Evolutionary conservation across 2,797 vertebrate genomes (phyloP).

Genomic region (Cyclura pinguis): DNA sequence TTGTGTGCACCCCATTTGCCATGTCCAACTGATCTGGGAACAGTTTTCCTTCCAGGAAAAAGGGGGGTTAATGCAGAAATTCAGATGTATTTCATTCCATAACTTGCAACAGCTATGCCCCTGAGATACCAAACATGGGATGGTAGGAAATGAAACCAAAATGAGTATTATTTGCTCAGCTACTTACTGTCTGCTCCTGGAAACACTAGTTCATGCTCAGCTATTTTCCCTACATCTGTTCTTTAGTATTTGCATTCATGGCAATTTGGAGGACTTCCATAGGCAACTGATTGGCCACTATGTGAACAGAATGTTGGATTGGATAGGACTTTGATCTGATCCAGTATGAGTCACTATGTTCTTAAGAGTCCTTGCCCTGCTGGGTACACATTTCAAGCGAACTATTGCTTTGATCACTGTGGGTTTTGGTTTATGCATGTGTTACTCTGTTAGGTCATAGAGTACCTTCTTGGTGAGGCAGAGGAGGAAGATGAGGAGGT

Average conservation of each 20-base stretch:
- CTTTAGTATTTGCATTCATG: no score
- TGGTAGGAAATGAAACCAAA: background rate
- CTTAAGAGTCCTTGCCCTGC: background rate
- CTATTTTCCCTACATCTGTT: no score
- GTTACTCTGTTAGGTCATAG: conserved; percentile 78
- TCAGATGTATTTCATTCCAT: background rate
- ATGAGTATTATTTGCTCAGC: no score
- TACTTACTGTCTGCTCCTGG: no score
- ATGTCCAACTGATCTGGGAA: background rate
- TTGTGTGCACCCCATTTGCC: background rate
- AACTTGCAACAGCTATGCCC: no score
- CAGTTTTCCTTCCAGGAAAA: background rate
- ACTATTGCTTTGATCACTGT: background rate
- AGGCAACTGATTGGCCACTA: no score
- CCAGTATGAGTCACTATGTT: no score
- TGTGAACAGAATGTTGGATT: no score
- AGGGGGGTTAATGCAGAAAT: background rate
- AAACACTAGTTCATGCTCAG: no score
- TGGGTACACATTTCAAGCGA: background rate
- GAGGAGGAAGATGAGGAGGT: conserved; percentile 77
- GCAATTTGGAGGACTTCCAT: background rate
- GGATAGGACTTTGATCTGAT: no score
- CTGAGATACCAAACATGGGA: background rate
- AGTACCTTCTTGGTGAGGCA: conserved; percentile 84
- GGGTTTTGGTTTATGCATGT: background rate